A percentile compares a stretch with the other conserved stretches of the same genome.
Evolutionary conservation across 2,797 vertebrate genomes (phyloP).

Genomic region (Halcyon chelicuti): DNA sequence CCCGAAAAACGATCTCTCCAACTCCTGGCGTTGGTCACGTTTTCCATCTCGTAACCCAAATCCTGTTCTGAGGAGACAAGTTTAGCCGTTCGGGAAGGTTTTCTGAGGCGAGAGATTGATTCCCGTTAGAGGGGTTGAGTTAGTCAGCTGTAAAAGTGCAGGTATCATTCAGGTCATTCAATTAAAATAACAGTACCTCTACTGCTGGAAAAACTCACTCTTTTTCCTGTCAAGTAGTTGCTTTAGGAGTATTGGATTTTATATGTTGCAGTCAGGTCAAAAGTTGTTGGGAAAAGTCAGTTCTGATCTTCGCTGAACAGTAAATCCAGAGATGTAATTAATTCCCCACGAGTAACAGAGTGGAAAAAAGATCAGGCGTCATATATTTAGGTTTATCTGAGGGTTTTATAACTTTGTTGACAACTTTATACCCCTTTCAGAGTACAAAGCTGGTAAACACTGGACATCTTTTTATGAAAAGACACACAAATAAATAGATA

Average conservation of each 20-base stretch:
- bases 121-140: not conserved
- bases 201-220: not conserved
- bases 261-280: not conserved
- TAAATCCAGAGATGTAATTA: not conserved
- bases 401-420: not conserved
- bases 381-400: not conserved
- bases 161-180: not conserved
- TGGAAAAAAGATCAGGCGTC: not conserved
- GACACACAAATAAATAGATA: not conserved
- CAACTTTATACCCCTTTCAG: not conserved
- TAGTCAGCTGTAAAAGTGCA: not conserved
- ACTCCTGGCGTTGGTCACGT: accelerated
- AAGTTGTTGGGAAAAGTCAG: not conserved
- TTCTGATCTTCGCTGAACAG: not conserved
- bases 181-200: not conserved
- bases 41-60: accelerated
- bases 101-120: not conserved
- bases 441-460: not conserved
- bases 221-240: not conserved
- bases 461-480: not conserved
- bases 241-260: not conserved
- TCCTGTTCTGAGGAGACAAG: not conserved
- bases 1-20: accelerated
- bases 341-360: not conserved
- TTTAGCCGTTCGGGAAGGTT: not conserved